Conservation (phyloP, 2,113 vertebrate species). For the Hiodon tergisus region DNA sequence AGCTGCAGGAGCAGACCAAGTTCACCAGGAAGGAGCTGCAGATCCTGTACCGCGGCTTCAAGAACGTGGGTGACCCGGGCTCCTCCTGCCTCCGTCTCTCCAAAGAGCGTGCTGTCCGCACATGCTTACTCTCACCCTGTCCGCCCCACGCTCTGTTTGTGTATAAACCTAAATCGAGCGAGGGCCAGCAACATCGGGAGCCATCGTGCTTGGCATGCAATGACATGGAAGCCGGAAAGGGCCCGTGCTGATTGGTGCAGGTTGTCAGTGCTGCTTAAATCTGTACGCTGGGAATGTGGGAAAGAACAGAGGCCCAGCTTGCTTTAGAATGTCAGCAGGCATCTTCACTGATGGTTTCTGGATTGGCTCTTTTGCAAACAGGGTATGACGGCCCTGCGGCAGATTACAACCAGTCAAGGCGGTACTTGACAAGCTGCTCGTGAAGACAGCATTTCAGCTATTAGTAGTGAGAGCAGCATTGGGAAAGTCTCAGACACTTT, state of each 20-base stretch:
- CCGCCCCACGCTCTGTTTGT: not conserved
- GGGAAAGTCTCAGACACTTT: too few species aligned
- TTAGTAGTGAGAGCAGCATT: not conserved
- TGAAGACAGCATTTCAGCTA: not conserved
- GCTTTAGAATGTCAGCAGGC: not conserved
- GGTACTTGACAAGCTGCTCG: not conserved
- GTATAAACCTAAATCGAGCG: not conserved
- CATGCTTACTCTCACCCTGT: not conserved
- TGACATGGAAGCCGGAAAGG: too few species aligned
- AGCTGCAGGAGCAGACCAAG: slow-evolving; percentile 81
- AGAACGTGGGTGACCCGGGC: slow-evolving; percentile 73
- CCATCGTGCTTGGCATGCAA: too few species aligned
- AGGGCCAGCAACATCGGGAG: too few species aligned
- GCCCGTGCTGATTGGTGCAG: too few species aligned
- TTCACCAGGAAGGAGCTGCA: slow-evolving; percentile 92
- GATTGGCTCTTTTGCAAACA: not conserved
- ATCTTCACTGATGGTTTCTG: not conserved
- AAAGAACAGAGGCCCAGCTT: not conserved
- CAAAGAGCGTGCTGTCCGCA: not conserved
- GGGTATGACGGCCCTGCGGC: not conserved
- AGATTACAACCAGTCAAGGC: too few species aligned
- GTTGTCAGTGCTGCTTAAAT: too few species aligned
- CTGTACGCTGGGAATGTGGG: too few species aligned
- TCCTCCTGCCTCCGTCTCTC: not conserved
- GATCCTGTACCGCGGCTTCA: slow-evolving; percentile 92